phyloP scores from a whole-genome alignment of 1,140 invertebrate genomes.

The Thaumetopoea pityocampa region DNA sequence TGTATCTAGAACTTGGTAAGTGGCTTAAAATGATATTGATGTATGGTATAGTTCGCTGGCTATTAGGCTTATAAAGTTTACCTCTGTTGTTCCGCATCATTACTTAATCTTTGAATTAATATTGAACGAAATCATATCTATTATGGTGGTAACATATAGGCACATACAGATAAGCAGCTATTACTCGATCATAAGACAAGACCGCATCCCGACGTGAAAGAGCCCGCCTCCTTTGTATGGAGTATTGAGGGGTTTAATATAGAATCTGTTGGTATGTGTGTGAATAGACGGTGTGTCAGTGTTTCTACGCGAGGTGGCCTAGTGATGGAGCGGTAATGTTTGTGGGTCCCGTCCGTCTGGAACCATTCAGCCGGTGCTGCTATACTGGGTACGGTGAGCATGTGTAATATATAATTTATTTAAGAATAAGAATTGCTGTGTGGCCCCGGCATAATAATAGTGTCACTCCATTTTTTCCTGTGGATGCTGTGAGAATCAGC shows the following conservation, averaged over 20 bases:
- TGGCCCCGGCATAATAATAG: too few species aligned
- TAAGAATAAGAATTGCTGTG: not conserved
- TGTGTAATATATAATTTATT: not conserved
- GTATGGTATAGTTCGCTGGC: too few species aligned
- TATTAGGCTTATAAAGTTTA: too few species aligned
- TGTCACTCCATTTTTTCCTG: too few species aligned
- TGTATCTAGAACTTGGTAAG: too few species aligned
- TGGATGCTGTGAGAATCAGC: too few species aligned
- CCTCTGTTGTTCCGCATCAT: too few species aligned
- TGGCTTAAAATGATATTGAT: too few species aligned
- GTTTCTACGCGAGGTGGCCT: constrained; percentile 60
- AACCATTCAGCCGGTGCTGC: constrained; percentile 46
- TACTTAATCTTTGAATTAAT: too few species aligned
- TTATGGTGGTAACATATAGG: too few species aligned
- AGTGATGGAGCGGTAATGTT: constrained; percentile 51
- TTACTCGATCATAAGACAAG: constrained; percentile 20
- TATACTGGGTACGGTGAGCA: constrained; percentile 19
- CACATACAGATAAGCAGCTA: constrained; percentile 9
- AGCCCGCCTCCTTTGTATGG: constrained; percentile 6
- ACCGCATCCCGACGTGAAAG: constrained; percentile 6
- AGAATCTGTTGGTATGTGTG: constrained; percentile 11
- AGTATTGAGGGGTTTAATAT: constrained; percentile 6
- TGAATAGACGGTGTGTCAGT: constrained; percentile 24
- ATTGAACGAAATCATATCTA: too few species aligned
- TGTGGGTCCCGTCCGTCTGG: constrained; percentile 45